Evolutionary conservation across 2,797 vertebrate genomes (phyloP).

Genomic region (Urosaurus nigricauda): DNA sequence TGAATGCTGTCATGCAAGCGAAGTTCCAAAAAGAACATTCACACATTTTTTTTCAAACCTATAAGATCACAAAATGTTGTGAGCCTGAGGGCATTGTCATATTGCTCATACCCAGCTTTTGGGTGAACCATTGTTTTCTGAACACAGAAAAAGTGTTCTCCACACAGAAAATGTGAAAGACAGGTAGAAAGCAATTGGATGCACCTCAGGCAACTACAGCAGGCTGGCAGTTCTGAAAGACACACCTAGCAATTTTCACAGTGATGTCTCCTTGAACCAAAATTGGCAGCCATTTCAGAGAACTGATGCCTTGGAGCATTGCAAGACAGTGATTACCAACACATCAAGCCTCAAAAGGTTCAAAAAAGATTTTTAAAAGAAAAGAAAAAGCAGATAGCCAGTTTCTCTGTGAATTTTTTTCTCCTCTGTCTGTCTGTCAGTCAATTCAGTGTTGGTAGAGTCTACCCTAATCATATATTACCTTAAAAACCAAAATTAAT

Average conservation of each 20-base stretch:
- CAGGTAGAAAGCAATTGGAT: background rate
- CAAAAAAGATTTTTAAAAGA: no score
- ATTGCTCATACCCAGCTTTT: background rate
- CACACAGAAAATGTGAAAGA: background rate
- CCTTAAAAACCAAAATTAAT: conserved; percentile 62
- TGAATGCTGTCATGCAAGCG: background rate
- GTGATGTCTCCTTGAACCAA: conserved; percentile 34
- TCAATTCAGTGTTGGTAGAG: conserved; percentile 44
- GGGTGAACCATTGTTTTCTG: background rate
- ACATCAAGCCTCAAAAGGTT: conserved; percentile 28
- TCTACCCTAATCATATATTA: conserved; percentile 56
- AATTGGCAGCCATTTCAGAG: conserved; percentile 50
- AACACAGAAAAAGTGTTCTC: background rate
- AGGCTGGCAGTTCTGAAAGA: conserved; percentile 29
- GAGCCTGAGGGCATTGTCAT: background rate
- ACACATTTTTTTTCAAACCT: background rate
- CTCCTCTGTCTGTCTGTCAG: conserved; percentile 49
- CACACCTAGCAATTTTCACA: conserved; percentile 46
- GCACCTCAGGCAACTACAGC: background rate
- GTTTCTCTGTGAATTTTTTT: conserved; percentile 64
- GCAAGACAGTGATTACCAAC: conserved; percentile 62
- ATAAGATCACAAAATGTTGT: background rate
- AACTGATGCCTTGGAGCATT: background rate
- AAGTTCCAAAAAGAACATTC: background rate
- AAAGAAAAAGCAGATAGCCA: conserved; percentile 40